Percentiles rank a stretch among this genome's conserved stretches.
phyloP scores from a whole-genome alignment of 2,888 invertebrate species.

The Protonemura montana region DNA sequence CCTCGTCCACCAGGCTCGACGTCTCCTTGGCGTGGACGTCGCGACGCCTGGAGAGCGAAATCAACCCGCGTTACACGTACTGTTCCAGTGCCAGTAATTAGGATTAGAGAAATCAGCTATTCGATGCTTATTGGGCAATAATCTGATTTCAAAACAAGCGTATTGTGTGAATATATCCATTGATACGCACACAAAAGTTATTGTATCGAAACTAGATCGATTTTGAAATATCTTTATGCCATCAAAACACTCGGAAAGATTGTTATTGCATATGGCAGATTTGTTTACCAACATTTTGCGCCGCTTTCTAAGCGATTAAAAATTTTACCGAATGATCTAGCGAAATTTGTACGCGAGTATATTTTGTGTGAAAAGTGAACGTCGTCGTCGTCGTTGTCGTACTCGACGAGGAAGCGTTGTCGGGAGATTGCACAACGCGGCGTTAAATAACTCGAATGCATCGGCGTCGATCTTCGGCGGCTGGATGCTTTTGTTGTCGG shows the following conservation, averaged over 20 bases:
- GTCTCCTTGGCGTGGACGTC: neutral
- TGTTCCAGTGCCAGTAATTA: neutral
- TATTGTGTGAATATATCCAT: neutral
- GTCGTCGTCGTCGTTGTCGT: neutral
- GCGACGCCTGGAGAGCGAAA: neutral
- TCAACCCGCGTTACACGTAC: neutral
- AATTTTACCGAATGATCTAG: neutral
- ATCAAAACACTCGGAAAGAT: neutral
- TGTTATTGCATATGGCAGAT: neutral
- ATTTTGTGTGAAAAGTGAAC: neutral
- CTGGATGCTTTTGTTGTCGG: neutral
- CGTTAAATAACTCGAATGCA: no score
- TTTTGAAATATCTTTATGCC: neutral
- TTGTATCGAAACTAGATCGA: neutral
- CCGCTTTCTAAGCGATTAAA: neutral
- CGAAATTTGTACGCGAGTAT: neutral
- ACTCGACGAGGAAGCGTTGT: neutral
- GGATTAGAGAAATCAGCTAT: neutral
- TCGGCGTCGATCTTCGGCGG: no score
- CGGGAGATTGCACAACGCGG: neutral
- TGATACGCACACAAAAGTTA: neutral
- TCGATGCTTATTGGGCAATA: neutral
- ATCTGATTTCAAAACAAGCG: neutral
- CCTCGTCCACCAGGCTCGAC: conserved; percentile 62
- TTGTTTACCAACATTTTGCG: neutral